Evolutionary conservation across 2,113 vertebrate species (phyloP).

Genomic region (Cynoglossus semilaevis): DNA sequence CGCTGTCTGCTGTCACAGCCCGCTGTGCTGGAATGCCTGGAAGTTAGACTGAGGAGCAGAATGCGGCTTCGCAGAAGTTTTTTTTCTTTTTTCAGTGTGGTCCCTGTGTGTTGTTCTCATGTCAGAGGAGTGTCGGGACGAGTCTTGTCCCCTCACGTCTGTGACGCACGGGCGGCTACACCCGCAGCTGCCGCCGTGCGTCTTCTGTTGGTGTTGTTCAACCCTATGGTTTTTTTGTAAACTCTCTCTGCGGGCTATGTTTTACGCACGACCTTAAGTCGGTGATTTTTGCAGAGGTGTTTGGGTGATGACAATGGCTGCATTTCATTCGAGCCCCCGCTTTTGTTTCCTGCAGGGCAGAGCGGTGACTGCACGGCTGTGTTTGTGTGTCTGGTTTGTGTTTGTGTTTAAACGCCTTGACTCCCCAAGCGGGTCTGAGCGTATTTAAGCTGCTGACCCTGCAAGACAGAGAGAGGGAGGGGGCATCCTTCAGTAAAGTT

Average conservation of each 20-base stretch:
- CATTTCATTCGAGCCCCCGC: background rate
- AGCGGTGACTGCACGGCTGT: background rate
- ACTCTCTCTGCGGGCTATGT: background rate
- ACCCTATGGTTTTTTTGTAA: background rate
- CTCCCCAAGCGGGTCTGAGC: background rate
- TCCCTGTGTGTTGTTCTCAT: no score
- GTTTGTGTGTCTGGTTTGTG: background rate
- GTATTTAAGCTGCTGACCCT: background rate
- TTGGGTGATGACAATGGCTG: background rate
- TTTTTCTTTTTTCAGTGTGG: slow-evolving; percentile 8
- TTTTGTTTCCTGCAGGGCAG: background rate
- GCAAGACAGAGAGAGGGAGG: background rate
- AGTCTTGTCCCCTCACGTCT: background rate
- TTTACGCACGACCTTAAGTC: slow-evolving; percentile 1
- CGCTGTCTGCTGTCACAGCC: slow-evolving; percentile 22
- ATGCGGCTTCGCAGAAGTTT: slow-evolving; percentile 64
- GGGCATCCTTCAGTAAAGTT: background rate
- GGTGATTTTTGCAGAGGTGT: slow-evolving; percentile 11
- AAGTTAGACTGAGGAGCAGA: slow-evolving; percentile 58
- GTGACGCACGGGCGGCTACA: background rate
- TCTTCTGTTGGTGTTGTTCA: background rate
- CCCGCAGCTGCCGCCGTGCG: background rate
- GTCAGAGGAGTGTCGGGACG: background rate
- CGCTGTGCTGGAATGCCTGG: slow-evolving; percentile 61
- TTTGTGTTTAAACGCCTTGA: background rate